Conservation (phyloP, 23 tunicate species). For the Halocynthia roretzi region DNA sequence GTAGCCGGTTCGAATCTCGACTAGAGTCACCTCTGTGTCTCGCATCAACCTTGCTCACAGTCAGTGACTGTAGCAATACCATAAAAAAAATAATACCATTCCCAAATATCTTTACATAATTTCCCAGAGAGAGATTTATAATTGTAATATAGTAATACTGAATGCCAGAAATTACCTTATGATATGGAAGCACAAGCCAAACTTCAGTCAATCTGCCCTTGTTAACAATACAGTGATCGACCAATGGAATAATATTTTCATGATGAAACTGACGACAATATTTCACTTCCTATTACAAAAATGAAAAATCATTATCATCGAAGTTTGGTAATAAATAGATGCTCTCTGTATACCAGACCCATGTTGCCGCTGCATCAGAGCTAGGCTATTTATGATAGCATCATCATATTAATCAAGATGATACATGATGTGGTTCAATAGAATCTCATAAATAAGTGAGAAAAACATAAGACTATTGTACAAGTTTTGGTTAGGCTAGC, state of each 20-base stretch:
- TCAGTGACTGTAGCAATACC: too few species aligned
- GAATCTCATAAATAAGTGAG: background rate
- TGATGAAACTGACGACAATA: constrained; percentile 74
- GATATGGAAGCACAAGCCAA: constrained; percentile 86
- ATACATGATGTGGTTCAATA: background rate
- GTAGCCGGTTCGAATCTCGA: too few species aligned
- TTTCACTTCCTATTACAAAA: constrained; percentile 46
- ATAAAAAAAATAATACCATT: too few species aligned
- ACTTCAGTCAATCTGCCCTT: constrained; percentile 74
- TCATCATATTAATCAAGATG: background rate
- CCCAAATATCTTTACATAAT: too few species aligned
- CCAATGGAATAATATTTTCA: constrained; percentile 63
- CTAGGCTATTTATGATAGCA: background rate
- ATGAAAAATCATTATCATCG: too few species aligned
- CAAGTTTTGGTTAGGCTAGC: too few species aligned
- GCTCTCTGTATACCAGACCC: constrained; percentile 4
- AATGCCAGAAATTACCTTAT: constrained; percentile 20
- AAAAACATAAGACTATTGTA: background rate
- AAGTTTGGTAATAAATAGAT: background rate
- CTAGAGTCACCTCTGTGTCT: too few species aligned
- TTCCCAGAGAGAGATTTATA: too few species aligned
- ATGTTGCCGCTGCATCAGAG: background rate
- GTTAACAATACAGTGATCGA: constrained; percentile 66
- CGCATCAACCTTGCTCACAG: too few species aligned
- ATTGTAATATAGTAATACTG: too few species aligned